Evolutionary conservation across 2,888 invertebrate species (phyloP).

Genomic region (Microctonus hyperodae): DNA sequence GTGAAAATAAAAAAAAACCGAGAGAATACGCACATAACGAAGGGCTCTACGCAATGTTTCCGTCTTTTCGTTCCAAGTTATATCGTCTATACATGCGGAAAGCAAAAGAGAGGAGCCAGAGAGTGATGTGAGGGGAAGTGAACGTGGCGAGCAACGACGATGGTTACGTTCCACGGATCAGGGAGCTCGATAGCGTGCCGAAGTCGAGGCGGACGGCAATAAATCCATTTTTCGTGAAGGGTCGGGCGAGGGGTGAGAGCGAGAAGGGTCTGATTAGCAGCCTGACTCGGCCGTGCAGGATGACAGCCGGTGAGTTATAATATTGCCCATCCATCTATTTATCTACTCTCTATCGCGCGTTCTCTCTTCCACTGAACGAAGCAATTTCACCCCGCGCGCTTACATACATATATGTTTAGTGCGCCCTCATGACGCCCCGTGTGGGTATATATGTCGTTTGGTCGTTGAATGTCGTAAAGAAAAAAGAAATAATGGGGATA

Average conservation of each 20-base stretch:
- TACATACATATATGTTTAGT: conserved; percentile 11
- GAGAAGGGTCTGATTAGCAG: conserved; percentile 64
- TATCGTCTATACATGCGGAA: conserved; percentile 5
- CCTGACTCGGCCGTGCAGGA: conserved; percentile 63
- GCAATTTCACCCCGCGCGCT: conserved; percentile 30
- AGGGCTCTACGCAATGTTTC: conserved; percentile 17
- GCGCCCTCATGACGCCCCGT: conserved; percentile 38
- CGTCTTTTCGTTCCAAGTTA: conserved; percentile 16
- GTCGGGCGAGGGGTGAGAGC: conserved; percentile 51
- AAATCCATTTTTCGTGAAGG: conserved; percentile 64
- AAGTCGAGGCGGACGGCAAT: conserved; percentile 64
- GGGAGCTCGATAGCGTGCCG: conserved; percentile 64
- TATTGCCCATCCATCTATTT: conserved; percentile 65
- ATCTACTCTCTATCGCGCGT: conserved; percentile 61
- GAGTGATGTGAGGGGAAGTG: conserved; percentile 31
- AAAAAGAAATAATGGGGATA: conserved; percentile 33
- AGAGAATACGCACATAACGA: conserved; percentile 21
- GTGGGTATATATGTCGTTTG: conserved; percentile 27
- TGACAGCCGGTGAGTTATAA: conserved; percentile 64
- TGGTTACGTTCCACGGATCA: conserved; percentile 62
- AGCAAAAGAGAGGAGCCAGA: conserved; percentile 21
- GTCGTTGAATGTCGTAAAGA: conserved; percentile 46
- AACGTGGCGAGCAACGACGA: conserved; percentile 42
- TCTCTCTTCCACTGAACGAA: conserved; percentile 12
- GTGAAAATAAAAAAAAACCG: too few relatives aligned